A percentile compares a stretch with the other conserved stretches of the same genome.
Evolutionary conservation across 2,113 vertebrate genomes (phyloP).

Genomic region (Tachysurus fulvidraco): DNA sequence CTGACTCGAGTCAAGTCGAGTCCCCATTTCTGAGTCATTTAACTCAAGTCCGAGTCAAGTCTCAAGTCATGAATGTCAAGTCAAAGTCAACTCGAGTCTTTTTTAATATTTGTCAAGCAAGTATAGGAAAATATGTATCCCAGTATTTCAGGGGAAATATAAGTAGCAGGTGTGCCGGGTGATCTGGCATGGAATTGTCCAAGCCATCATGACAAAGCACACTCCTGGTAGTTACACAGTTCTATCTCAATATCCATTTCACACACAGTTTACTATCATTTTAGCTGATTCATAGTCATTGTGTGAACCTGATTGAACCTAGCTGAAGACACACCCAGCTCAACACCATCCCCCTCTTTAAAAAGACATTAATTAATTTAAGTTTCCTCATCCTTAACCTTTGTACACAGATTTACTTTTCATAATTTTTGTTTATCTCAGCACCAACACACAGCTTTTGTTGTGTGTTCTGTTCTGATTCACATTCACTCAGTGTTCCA

Average conservation of each 20-base stretch:
- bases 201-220: too few relatives aligned
- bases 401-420: not conserved
- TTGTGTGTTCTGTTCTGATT: not conserved
- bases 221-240: too few relatives aligned
- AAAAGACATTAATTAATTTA: not conserved
- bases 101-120: too few relatives aligned
- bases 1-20: too few relatives aligned
- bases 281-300: not conserved
- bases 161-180: too few relatives aligned
- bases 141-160: not conserved
- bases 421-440: not conserved
- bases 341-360: not conserved
- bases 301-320: not conserved
- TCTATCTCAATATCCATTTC: not conserved
- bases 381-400: not conserved
- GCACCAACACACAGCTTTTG: not conserved
- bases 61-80: too few relatives aligned
- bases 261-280: not conserved
- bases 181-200: too few relatives aligned
- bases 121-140: not conserved
- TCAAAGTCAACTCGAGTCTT: too few relatives aligned
- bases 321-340: not conserved
- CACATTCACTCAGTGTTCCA: not conserved
- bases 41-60: too few relatives aligned
- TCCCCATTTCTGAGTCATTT: too few relatives aligned